These are phyloP conservation scores for Apodemia mormo DNA, from an alignment of 2,888 invertebrate genomes.

Conservation along the genomic window DNA sequence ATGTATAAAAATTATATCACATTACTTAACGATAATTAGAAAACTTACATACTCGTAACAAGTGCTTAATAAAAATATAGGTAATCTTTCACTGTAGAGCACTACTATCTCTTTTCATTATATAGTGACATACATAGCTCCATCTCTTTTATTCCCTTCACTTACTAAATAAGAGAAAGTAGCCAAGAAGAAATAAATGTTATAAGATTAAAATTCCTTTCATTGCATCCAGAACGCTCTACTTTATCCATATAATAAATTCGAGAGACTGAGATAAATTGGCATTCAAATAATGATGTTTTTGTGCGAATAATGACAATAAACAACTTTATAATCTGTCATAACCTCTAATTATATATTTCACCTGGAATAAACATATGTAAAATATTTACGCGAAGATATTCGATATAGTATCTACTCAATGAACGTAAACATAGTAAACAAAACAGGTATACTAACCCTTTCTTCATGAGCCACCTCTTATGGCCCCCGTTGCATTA, in stretches of 20 bases:
- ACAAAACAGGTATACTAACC: conserved; percentile 75
- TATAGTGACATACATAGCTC: conserved; percentile 42
- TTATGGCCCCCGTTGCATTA: conserved; percentile 72
- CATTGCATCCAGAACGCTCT: not conserved
- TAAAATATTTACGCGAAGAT: conserved; percentile 19
- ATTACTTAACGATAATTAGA: conserved; percentile 20
- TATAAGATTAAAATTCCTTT: conserved; percentile 36
- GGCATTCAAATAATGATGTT: conserved; percentile 14
- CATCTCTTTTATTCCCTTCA: conserved; percentile 73
- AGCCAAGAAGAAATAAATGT: conserved; percentile 77
- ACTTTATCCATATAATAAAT: not conserved
- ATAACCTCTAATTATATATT: conserved; percentile 57
- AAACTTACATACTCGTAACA: conserved; percentile 34
- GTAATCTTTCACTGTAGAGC: conserved; percentile 57
- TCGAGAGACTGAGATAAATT: not conserved
- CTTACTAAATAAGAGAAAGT: conserved; percentile 78
- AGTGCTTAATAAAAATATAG: conserved; percentile 45
- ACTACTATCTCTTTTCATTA: conserved; percentile 58
- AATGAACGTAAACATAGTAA: conserved; percentile 36
- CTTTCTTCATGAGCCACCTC: conserved; percentile 81
- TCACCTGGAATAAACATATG: not conserved
- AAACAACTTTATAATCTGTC: conserved; percentile 51
- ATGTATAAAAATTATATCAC: conserved; percentile 15
- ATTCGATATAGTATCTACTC: conserved; percentile 16
- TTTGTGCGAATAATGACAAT: conserved; percentile 42